A percentile compares a stretch with the other conserved stretches of the same genome.
These are phyloP conservation scores for Alosa alosa DNA, from an alignment of 2,113 vertebrate genomes.

Conservation along the genomic window DNA sequence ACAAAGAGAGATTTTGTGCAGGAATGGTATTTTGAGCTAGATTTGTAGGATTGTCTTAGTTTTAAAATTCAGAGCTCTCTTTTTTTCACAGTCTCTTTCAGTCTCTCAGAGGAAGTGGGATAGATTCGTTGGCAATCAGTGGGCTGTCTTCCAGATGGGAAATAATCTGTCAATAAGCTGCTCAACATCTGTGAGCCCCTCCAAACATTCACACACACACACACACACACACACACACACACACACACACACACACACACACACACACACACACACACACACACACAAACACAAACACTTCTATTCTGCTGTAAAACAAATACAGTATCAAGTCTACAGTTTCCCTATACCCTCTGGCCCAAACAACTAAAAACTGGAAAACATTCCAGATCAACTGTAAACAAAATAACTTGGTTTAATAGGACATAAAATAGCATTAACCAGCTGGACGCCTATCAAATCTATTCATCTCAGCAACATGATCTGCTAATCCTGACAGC, in stretches of 20 bases:
- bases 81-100: not conserved
- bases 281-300: not conserved
- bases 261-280: conserved; percentile 14
- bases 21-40: too few species aligned
- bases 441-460: not conserved
- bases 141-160: not conserved
- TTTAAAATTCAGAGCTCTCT: not conserved
- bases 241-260: conserved; percentile 10
- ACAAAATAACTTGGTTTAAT: not conserved
- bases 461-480: not conserved
- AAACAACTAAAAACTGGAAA: too few species aligned
- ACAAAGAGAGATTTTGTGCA: not conserved
- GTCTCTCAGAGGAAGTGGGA: not conserved
- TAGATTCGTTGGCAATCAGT: not conserved
- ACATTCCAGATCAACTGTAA: too few species aligned
- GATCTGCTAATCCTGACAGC: not conserved
- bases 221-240: conserved; percentile 11
- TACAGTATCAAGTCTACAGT: not conserved
- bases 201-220: conserved; percentile 26
- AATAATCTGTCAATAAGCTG: conserved; percentile 41
- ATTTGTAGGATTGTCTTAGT: not conserved
- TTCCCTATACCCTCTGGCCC: not conserved
- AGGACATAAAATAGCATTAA: not conserved
- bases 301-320: not conserved
- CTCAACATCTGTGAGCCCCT: conserved; percentile 48